A percentile compares a stretch with the other conserved stretches of the same genome.
These are phyloP conservation scores for Agrenia bidenticulata DNA, from an alignment of 2,888 invertebrate species.

Conservation along the genomic window DNA sequence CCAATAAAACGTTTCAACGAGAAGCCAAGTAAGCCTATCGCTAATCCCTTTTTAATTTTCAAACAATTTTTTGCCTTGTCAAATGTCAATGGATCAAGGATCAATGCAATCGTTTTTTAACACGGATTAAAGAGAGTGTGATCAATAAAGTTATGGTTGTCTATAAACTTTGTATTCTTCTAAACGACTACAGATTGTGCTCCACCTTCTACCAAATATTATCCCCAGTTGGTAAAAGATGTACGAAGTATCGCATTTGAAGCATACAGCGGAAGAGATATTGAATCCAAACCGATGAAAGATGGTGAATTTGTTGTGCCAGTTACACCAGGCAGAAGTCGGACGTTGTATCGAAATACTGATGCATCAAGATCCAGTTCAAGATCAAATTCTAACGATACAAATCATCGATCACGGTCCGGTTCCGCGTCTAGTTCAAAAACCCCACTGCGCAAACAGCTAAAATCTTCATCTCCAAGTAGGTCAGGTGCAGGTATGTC, in stretches of 20 bases:
- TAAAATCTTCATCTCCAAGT: not conserved
- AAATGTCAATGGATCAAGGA: not conserved
- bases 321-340: conserved; percentile 5
- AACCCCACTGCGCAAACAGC: not conserved
- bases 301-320: conserved; percentile 1
- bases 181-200: conserved; percentile 10
- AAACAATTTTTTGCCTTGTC: not conserved
- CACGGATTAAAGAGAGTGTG: too few species aligned
- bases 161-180: not conserved
- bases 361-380: conserved; percentile 1
- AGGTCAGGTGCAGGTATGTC: too few species aligned
- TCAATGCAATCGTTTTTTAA: too few species aligned
- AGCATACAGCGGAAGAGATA: conserved; percentile 6
- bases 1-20: conserved; percentile 15
- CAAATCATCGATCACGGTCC: not conserved
- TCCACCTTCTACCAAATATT: conserved; percentile 14
- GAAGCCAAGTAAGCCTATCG: not conserved
- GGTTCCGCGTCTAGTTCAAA: not conserved
- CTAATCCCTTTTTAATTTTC: too few species aligned
- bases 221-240: not conserved
- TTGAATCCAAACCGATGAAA: not conserved
- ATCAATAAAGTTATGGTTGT: not conserved
- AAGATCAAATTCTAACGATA: not conserved
- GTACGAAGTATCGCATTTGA: not conserved
- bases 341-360: not conserved